phyloP scores from a whole-genome alignment of 2,113 vertebrate species.

The Melanocharis versteri region DNA sequence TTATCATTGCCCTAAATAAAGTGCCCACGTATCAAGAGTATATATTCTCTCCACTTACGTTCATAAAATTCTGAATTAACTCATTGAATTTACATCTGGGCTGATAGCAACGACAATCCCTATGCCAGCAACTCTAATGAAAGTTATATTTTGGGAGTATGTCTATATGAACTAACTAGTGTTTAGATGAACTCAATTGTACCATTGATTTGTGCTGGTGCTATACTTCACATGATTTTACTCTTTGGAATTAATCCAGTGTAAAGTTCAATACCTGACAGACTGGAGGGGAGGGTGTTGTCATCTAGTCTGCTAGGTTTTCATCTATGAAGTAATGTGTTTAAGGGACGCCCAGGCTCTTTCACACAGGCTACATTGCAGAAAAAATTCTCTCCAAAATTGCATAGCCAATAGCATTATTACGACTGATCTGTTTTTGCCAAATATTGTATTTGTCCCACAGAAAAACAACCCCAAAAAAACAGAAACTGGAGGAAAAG shows the following conservation, averaged over 20 bases:
- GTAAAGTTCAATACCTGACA: not conserved
- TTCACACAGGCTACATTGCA: not conserved
- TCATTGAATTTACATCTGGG: not conserved
- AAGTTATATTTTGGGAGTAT: not conserved
- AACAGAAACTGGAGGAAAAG: not conserved
- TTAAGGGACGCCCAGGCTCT: not conserved
- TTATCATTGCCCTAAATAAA: not conserved
- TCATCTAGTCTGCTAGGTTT: not conserved
- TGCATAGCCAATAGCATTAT: not conserved
- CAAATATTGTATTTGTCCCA: not conserved
- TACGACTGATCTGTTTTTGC: not conserved
- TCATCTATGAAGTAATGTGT: not conserved
- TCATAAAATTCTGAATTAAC: not conserved
- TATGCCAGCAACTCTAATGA: not conserved
- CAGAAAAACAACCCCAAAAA: not conserved
- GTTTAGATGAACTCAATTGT: not conserved
- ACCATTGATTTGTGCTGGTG: not conserved
- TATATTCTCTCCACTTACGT: not conserved
- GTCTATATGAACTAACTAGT: not conserved
- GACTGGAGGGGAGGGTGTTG: not conserved
- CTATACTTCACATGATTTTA: not conserved
- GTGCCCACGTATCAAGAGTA: not conserved
- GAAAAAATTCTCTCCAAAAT: not conserved
- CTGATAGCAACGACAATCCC: not conserved
- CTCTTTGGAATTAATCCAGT: not conserved